Base-by-base conservation (phyloP, 2,888 invertebrate genomes). In the Copidosoma aretas region DNA sequence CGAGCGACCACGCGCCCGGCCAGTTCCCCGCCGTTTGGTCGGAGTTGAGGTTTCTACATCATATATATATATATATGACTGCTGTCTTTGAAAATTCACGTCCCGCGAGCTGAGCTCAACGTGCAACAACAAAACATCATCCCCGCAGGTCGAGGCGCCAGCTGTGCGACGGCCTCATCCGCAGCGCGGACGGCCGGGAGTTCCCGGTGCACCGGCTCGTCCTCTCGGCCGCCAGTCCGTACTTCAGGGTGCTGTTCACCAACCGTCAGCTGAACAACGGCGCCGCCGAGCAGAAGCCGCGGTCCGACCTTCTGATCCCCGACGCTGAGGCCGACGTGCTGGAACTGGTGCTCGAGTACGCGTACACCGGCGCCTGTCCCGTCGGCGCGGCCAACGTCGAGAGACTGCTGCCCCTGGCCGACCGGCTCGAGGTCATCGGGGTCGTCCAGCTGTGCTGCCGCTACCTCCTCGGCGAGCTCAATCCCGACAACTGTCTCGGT, bases 351-450 rank as follows among this genome's bases (percentile, higher is more conserved):
- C 86, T 94, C 64, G 91, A 92, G 77, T 93, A 89, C 79, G 91
- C 91, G 0, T 93, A 93, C 79, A 91, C 91, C 4, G 91, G 91
- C 52, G 84, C 86, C 21, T 91, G 91, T 78, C 80, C 82, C 64
- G 87, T 93, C 51, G 88, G 87, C 5, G 85, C 86, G 51, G 87
- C 88, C 39, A 93, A 91, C 79, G 91, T 93, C 8, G 90, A 92
- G 81, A 86, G 87, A 72, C 85, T 93, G 51, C 82, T 93, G 60
- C 89, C 89, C 0, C 88, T 88, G 70, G 91, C 92, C 2, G 92
- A 93, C 80, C 89, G 90, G 75, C 90, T 92, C 77, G 90, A 91
- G 78, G 88, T 93, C 10, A 85, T 90, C 17, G 91, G 90, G n/a
- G 87, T 92, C 21, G 88, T 92, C 41, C 89, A 90, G 79, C 81